Percentiles rank a stretch among this genome's conserved stretches.
These are phyloP conservation scores for Pomacea maculata DNA, from an alignment of 1,140 invertebrate species.

Conservation along the genomic window DNA sequence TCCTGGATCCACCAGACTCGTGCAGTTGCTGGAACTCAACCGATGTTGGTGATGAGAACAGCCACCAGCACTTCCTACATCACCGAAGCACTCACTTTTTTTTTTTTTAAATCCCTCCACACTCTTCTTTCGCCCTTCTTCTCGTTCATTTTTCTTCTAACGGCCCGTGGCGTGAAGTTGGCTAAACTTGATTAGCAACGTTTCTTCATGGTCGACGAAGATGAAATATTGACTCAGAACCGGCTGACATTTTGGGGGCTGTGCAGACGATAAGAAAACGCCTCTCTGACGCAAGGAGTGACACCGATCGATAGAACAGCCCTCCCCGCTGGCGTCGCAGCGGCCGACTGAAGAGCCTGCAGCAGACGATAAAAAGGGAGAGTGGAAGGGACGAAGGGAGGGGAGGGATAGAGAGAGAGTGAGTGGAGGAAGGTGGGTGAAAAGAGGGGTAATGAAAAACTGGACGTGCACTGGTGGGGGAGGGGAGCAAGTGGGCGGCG, in stretches of 20 bases:
- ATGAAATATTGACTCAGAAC: conserved; percentile 2
- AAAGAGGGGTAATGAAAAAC: background rate
- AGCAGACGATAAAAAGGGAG: conserved; percentile 7
- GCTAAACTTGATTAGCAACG: background rate
- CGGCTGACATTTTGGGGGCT: background rate
- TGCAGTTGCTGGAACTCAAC: too few relatives aligned
- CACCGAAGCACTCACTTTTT: too few relatives aligned
- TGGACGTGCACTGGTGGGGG: background rate
- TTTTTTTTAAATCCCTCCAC: too few relatives aligned
- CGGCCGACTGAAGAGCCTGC: background rate
- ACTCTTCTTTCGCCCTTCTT: too few relatives aligned
- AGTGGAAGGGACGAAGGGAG: too few relatives aligned
- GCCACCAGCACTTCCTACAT: too few relatives aligned
- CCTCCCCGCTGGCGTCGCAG: conserved; percentile 1
- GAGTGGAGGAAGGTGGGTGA: background rate
- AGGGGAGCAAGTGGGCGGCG: background rate
- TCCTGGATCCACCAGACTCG: too few relatives aligned
- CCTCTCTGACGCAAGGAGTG: background rate
- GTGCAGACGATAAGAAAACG: background rate
- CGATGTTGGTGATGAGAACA: too few relatives aligned
- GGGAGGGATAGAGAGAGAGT: background rate
- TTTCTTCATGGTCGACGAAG: background rate
- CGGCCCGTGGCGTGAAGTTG: too few relatives aligned
- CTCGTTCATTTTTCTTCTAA: too few relatives aligned
- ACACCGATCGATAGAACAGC: conserved; percentile 3